Evolutionary conservation across 2,888 invertebrate genomes (phyloP).

Genomic region (Hirudinaria manillensis): DNA sequence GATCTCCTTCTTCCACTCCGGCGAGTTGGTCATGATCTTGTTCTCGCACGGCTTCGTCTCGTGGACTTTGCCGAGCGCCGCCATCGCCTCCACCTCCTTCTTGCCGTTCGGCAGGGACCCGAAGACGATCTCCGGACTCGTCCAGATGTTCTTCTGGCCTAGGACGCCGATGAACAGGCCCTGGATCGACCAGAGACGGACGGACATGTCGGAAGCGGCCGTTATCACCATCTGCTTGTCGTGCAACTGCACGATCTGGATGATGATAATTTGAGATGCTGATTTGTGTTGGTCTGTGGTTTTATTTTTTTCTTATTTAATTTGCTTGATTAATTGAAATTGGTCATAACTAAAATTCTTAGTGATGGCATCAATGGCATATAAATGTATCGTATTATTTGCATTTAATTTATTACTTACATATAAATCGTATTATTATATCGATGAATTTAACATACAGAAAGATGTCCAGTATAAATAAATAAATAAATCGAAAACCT

Average conservation of each 20-base stretch:
- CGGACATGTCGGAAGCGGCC: constrained; percentile 65
- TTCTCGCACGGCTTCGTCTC: constrained; percentile 1
- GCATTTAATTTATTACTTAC: no score
- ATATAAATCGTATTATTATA: no score
- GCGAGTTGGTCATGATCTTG: constrained; percentile 1
- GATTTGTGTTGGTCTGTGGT: no score
- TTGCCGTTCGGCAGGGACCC: constrained; percentile 14
- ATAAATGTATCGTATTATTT: no score
- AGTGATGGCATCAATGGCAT: no score
- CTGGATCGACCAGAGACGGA: constrained; percentile 46
- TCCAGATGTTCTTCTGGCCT: constrained; percentile 67
- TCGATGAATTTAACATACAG: no score
- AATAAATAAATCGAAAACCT: no score
- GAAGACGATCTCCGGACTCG: constrained; percentile 25
- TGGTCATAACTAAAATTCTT: no score
- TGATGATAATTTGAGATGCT: background rate
- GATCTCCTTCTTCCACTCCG: background rate
- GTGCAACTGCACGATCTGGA: constrained; percentile 48
- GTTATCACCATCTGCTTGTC: constrained; percentile 48
- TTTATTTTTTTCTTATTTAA: no score
- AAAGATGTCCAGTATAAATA: no score
- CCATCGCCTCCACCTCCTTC: background rate
- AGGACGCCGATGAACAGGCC: constrained; percentile 64
- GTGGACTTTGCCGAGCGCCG: background rate
- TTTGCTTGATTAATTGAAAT: no score